A percentile compares a stretch with the other conserved stretches of the same genome.
phyloP scores from a whole-genome alignment of 2,113 vertebrate genomes.

The Melanerpes aurifrons region DNA sequence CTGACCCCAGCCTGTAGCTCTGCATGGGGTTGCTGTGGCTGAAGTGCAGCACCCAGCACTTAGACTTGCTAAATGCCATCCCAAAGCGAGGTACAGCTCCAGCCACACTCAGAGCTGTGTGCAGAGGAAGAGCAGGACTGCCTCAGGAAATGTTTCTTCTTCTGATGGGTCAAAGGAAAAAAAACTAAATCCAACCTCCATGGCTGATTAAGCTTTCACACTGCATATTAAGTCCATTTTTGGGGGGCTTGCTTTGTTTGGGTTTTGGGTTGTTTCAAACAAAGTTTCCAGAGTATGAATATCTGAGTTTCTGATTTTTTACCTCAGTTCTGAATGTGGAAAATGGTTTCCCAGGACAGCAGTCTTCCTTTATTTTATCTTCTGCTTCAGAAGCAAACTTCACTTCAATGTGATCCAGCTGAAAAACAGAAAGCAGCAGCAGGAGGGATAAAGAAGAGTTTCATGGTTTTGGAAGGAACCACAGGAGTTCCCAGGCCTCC shows the following conservation, averaged over 20 bases:
- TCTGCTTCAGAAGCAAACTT: slow-evolving; percentile 93
- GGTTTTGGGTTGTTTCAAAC: background rate
- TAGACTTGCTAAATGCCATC: no score
- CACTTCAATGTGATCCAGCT: slow-evolving; percentile 93
- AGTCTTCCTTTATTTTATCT: slow-evolving; percentile 95
- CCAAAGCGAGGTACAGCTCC: background rate
- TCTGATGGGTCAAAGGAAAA: background rate
- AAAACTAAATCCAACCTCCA: background rate
- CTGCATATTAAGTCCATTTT: background rate
- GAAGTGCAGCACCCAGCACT: no score
- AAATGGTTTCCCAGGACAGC: slow-evolving; percentile 95
- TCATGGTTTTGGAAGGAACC: background rate
- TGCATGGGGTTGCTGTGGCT: no score
- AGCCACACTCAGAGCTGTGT: background rate
- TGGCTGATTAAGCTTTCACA: background rate
- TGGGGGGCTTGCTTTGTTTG: no score
- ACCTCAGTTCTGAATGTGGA: slow-evolving; percentile 92
- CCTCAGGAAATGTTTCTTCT: background rate
- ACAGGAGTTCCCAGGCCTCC: background rate
- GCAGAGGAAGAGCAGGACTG: background rate
- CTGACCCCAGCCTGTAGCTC: no score
- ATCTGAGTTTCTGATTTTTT: slow-evolving; percentile 48
- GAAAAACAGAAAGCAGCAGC: background rate
- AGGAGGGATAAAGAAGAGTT: background rate
- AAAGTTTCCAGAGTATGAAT: background rate